phyloP scores from a whole-genome alignment of 2,797 vertebrate genomes.

The Heterohyrax brucei region DNA sequence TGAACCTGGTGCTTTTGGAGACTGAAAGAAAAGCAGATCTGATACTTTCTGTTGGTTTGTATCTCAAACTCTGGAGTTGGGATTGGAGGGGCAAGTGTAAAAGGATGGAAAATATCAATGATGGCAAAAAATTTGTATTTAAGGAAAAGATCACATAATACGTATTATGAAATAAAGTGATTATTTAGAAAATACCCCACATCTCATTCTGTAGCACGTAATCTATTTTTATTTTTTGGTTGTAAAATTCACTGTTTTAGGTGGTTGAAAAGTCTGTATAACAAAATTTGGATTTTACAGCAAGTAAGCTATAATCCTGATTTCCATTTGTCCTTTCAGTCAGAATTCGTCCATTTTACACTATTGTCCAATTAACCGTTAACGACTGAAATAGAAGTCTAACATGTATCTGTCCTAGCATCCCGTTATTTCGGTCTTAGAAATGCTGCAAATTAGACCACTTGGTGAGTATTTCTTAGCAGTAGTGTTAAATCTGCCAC shows the following conservation, averaged over 20 bases:
- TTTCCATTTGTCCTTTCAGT: not conserved
- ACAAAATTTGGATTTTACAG: not conserved
- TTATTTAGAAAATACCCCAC: not conserved
- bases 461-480: not conserved
- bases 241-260: not conserved
- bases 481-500: not conserved
- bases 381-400: not conserved
- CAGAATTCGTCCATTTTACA: not conserved
- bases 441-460: not conserved
- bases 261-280: not conserved
- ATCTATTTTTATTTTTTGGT: constrained; percentile 4
- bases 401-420: not conserved
- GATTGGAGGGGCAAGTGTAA: not conserved
- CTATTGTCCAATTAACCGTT: not conserved
- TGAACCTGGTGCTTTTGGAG: not conserved
- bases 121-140: not conserved
- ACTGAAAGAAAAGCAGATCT: not conserved
- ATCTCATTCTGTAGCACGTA: not conserved
- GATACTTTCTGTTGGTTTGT: not conserved
- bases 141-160: not conserved
- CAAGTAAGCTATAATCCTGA: not conserved
- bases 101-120: not conserved
- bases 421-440: constrained; percentile 6
- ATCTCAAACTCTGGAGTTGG: not conserved
- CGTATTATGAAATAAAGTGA: not conserved